Conservation (phyloP, 2,888 invertebrate genomes). For the Cantharis nigra region DNA sequence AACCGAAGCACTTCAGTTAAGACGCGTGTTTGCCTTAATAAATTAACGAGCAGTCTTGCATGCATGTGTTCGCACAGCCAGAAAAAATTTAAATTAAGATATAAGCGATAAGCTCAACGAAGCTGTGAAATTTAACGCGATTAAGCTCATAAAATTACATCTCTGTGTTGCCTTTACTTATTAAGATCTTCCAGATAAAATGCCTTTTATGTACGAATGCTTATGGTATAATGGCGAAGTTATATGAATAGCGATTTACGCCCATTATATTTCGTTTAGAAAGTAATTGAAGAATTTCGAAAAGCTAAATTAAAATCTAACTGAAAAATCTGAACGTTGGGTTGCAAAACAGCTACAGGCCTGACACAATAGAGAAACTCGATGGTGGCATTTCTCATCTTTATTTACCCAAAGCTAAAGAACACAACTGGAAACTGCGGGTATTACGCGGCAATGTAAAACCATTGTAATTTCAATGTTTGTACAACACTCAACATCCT, state of each 20-base stretch:
- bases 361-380: background rate
- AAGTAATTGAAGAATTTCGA: background rate
- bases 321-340: background rate
- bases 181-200: constrained; percentile 15
- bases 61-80: background rate
- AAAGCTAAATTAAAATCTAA: background rate
- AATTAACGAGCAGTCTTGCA: background rate
- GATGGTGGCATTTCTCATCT: constrained; percentile 8
- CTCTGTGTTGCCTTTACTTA: constrained; percentile 11
- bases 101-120: background rate
- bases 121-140: constrained; percentile 23
- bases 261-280: background rate
- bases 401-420: constrained; percentile 21
- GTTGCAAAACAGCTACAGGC: background rate
- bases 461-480: constrained; percentile 43
- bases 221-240: background rate
- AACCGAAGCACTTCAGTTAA: background rate
- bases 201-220: background rate
- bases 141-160: constrained; percentile 18
- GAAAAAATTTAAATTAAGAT: constrained; percentile 4
- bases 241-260: background rate
- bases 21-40: background rate
- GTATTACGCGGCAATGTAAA: constrained; percentile 24
- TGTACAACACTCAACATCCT: constrained; percentile 42
- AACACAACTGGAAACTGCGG: constrained; percentile 18